Percentiles rank a stretch among this genome's conserved stretches.
Conservation (phyloP, 2,113 vertebrate genomes). For the Noctilio leporinus region DNA sequence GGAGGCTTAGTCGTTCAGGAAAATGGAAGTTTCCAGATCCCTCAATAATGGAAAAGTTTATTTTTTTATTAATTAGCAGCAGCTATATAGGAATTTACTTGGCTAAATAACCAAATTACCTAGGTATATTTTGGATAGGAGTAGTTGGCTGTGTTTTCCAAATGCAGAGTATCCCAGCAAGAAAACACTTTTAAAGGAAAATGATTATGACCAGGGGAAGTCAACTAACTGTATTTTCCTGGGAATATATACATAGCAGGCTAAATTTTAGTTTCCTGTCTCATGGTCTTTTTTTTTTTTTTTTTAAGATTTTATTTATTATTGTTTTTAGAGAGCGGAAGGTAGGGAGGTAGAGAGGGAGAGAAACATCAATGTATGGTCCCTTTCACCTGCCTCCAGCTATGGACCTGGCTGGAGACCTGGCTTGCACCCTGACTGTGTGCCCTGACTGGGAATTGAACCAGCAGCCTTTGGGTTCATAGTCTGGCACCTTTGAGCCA, state of each 20-base stretch:
- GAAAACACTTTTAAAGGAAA: background rate
- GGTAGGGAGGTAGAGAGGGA: too few species aligned
- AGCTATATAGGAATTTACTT: background rate
- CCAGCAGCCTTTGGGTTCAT: too few species aligned
- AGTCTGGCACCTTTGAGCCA: too few species aligned
- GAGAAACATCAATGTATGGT: too few species aligned
- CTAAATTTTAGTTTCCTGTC: background rate
- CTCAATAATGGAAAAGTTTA: background rate
- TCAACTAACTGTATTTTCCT: background rate
- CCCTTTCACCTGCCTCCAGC: too few species aligned
- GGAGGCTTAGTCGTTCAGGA: background rate
- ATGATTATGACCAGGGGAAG: background rate
- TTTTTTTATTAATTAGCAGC: slow-evolving; percentile 7
- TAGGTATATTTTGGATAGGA: background rate
- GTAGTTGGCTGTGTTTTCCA: background rate
- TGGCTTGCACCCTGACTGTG: too few species aligned
- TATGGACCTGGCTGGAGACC: too few species aligned
- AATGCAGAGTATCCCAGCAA: background rate
- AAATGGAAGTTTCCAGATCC: background rate
- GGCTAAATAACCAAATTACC: background rate
- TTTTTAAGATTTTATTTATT: too few species aligned
- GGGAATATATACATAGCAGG: background rate
- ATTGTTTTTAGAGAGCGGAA: too few species aligned
- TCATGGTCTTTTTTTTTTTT: too few species aligned
- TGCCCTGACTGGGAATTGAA: too few species aligned